A percentile compares a stretch with the other conserved stretches of the same genome.
Conservation (phyloP, 2,888 invertebrate genomes). For the Diarsia brunnea region DNA sequence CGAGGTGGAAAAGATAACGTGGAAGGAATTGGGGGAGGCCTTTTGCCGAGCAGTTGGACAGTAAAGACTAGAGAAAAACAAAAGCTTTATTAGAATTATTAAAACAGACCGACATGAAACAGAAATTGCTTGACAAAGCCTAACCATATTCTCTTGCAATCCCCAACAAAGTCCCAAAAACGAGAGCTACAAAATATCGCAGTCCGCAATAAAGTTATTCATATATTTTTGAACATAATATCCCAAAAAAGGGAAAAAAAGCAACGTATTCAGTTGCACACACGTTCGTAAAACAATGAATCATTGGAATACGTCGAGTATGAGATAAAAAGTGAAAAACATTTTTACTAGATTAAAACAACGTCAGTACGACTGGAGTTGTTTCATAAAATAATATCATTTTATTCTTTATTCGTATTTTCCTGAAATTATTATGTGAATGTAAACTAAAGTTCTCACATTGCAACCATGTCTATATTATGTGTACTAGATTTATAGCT, state of each 20-base stretch:
- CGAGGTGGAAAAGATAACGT: no score
- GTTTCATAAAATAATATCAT: slow-evolving; percentile 44
- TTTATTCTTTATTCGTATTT: slow-evolving; percentile 2
- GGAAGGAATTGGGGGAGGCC: no score
- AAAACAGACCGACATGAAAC: background rate
- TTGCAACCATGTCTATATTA: background rate
- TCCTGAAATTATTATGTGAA: slow-evolving; percentile 14
- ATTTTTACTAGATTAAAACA: slow-evolving; percentile 58
- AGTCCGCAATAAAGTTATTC: slow-evolving; percentile 7
- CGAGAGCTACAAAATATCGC: background rate
- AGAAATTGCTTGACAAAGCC: background rate
- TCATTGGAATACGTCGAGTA: slow-evolving; percentile 52
- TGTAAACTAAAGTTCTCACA: slow-evolving; percentile 6
- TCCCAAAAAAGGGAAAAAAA: slow-evolving; percentile 22
- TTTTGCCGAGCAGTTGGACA: no score
- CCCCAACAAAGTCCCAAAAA: background rate
- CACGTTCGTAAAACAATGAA: slow-evolving; percentile 52
- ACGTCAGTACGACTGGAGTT: slow-evolving; percentile 34
- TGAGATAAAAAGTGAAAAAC: slow-evolving; percentile 52
- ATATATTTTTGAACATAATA: slow-evolving; percentile 12
- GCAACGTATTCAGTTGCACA: slow-evolving; percentile 39
- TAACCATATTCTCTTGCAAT: background rate
- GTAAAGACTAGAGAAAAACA: no score
- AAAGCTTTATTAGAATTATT: no score
- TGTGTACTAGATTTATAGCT: background rate